Conservation (phyloP, 1,140 invertebrate genomes). For the Theocolax elegans region DNA sequence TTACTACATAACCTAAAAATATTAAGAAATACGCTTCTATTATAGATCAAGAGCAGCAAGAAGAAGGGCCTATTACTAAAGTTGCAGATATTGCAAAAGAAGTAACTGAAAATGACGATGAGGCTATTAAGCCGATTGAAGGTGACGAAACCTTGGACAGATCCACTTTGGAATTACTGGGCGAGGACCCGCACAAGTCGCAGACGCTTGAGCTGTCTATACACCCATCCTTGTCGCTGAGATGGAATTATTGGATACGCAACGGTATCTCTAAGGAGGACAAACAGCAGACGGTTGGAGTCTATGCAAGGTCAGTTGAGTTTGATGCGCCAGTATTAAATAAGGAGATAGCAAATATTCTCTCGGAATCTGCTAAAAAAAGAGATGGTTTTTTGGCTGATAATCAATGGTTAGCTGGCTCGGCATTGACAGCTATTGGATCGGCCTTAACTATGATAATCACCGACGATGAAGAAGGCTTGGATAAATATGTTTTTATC, state of each 20-base stretch:
- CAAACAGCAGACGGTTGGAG: not conserved
- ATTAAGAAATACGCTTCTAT: too few relatives aligned
- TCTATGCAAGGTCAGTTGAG: not conserved
- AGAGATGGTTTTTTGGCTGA: slow-evolving; percentile 13
- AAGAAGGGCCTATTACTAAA: too few relatives aligned
- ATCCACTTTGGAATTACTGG: not conserved
- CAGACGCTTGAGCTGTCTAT: not conserved
- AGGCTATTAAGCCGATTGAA: too few relatives aligned
- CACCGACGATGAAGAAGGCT: not conserved
- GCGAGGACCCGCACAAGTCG: not conserved
- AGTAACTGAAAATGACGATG: not conserved
- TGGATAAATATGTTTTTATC: not conserved
- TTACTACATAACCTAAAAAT: too few relatives aligned
- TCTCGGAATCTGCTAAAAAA: slow-evolving; percentile 21
- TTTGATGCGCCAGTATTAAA: slow-evolving; percentile 6
- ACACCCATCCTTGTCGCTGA: not conserved
- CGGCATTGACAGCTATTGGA: not conserved
- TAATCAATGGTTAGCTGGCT: slow-evolving; percentile 2
- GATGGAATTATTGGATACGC: not conserved
- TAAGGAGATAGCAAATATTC: not conserved
- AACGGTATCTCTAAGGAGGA: not conserved
- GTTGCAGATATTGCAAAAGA: not conserved
- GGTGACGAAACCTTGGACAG: too few relatives aligned
- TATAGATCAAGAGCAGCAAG: too few relatives aligned
- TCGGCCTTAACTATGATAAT: slow-evolving; percentile 17